Base-by-base conservation (phyloP, 1,140 invertebrate species). In the Drosophila simulans region DNA sequence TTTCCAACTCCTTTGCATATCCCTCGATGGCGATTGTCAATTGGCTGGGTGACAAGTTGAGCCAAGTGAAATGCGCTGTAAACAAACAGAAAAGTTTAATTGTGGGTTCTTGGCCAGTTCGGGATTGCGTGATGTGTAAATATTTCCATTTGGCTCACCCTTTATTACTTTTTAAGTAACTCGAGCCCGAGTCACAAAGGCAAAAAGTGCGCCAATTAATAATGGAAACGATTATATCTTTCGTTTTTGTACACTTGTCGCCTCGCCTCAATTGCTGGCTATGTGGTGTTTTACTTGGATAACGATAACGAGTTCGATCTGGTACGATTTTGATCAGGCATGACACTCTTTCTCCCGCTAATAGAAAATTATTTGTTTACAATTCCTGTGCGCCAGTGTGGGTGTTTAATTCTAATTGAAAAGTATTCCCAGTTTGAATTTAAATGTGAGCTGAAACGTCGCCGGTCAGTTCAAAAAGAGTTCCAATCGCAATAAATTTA, bases 351-450 rank as follows among this genome's bases (percentile, higher is more conserved):
- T 46, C 53, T 39, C 42, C 60, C 57, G 75, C 78, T 88, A 83
- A 88, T 88, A 88, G 84, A 89, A 90, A 89, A 84, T 80, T 84
- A 89, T 89, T 89, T 89, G 84, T 89, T 89, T 84, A 84, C 85
- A 80, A 59, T 70, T 83, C 51, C 53, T 53, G 64, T 62, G 60
- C 22, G 35, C 57, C 42, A 63, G 43, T 69, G 31, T 40, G 55
- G 71, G 70, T 72, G 58, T 59, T 89, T 79, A 76, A 76, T 83
- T 76, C 70, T 69, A 79, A 88, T 88, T 89, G 62, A 84, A 88
- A 84, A 77, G 80, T 89, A 74, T 74, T 74, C 48, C 71, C 59
- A 51, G 34, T 51, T 34, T 15, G n/a, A 34, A 34, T 51, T 51
- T 34, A 34, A 79, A 68, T 64, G 59, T 8, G 46, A 81, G 78